phyloP scores from a whole-genome alignment of 2,797 vertebrate genomes.

The Gymnopithys bicolor region DNA sequence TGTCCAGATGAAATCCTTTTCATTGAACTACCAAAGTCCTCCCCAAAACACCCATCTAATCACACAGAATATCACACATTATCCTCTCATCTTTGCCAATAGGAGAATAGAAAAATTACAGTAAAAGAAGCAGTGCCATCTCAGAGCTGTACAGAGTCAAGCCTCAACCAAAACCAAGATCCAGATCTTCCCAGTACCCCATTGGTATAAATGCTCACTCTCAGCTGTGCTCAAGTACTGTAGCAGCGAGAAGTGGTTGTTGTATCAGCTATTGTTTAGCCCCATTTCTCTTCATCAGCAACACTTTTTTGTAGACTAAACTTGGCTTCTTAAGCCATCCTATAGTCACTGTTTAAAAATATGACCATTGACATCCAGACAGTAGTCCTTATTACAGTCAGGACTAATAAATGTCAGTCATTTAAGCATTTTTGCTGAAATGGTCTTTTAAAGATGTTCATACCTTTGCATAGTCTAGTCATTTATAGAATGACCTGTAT shows the following conservation, averaged over 20 bases:
- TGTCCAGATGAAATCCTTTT: neutral
- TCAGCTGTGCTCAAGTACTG: neutral
- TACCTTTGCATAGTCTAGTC: neutral
- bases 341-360: neutral
- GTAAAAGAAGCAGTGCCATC: neutral
- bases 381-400: neutral
- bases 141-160: accelerated
- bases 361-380: neutral
- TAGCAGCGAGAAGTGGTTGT: neutral
- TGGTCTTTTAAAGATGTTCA: constrained; percentile 43
- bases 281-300: neutral
- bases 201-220: neutral
- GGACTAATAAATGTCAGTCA: neutral
- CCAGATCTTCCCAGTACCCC: neutral
- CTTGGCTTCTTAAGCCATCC: neutral
- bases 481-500: constrained; percentile 29
- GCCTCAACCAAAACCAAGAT: neutral
- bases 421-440: constrained; percentile 27
- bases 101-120: neutral
- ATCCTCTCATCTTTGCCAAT: neutral
- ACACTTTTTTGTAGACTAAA: neutral
- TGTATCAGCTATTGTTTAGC: neutral
- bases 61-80: neutral
- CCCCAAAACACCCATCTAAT: neutral
- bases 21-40: neutral